Evolutionary conservation across 2,888 invertebrate genomes (phyloP).

Genomic region (Fragum sueziense): DNA sequence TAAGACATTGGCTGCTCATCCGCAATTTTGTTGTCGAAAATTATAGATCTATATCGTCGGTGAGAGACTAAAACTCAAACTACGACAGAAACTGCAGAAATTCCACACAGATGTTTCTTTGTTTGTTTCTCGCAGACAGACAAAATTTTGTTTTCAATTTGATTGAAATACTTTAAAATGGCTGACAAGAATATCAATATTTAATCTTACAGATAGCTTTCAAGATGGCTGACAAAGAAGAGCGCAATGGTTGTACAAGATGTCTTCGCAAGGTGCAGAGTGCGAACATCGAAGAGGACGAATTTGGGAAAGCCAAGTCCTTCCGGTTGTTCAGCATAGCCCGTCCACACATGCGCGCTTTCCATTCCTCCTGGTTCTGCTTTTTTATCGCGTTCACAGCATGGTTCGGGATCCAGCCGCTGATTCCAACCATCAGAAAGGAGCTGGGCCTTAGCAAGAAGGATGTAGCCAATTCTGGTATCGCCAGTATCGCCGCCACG

Average conservation of each 20-base stretch:
- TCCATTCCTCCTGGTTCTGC: constrained; percentile 52
- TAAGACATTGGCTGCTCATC: too few relatives aligned
- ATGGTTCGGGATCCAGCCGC: constrained; percentile 53
- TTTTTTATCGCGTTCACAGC: constrained; percentile 50
- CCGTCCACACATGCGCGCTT: constrained; percentile 49
- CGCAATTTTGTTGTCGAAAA: too few relatives aligned
- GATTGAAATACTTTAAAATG: too few relatives aligned
- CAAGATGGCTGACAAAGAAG: constrained; percentile 2
- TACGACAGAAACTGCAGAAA: too few relatives aligned
- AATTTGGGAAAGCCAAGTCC: constrained; percentile 49
- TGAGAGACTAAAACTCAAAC: too few relatives aligned
- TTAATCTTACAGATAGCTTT: constrained; percentile 1
- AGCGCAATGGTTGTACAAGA: constrained; percentile 6
- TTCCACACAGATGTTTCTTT: too few relatives aligned
- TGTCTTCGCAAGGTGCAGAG: constrained; percentile 36
- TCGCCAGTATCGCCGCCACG: constrained; percentile 40
- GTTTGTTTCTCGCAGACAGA: too few relatives aligned
- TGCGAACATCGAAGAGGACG: constrained; percentile 34
- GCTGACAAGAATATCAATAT: too few relatives aligned
- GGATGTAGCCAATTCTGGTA: constrained; percentile 37
- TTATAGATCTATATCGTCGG: too few relatives aligned
- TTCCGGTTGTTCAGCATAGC: constrained; percentile 50
- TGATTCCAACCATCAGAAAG: constrained; percentile 49
- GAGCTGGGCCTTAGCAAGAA: constrained; percentile 37
- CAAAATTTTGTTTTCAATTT: too few relatives aligned